Evolutionary conservation across 2,113 vertebrate genomes (phyloP).

Genomic region (Corydoras maculifer): DNA sequence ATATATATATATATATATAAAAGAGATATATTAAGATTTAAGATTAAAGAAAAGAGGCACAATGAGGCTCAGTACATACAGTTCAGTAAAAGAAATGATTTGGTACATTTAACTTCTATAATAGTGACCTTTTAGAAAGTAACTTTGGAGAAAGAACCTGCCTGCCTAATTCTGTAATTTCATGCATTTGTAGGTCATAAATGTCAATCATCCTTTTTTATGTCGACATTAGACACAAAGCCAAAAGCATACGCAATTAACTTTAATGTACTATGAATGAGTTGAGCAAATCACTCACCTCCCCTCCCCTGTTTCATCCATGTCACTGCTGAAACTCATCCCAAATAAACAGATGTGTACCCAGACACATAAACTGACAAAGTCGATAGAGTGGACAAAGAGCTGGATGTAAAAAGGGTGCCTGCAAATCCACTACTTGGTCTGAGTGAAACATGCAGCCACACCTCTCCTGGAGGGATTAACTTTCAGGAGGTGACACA

Average conservation of each 20-base stretch:
- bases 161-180: too few species aligned
- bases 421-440: slow-evolving; percentile 13
- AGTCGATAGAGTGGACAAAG: slow-evolving; percentile 30
- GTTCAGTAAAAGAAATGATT: too few species aligned
- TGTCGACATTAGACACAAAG: neutral
- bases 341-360: slow-evolving; percentile 23
- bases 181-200: too few species aligned
- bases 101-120: too few species aligned
- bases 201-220: too few species aligned
- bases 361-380: neutral
- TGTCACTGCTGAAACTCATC: slow-evolving; percentile 59
- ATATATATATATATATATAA: too few species aligned
- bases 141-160: too few species aligned
- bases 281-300: slow-evolving; percentile 54
- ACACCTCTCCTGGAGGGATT: slow-evolving; percentile 68
- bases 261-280: neutral
- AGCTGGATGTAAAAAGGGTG: slow-evolving; percentile 35
- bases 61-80: too few species aligned
- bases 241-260: neutral
- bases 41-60: too few species aligned
- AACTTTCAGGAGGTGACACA: slow-evolving; percentile 55
- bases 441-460: slow-evolving; percentile 43
- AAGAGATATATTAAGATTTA: too few species aligned
- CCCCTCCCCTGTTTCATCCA: slow-evolving; percentile 63
- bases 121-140: too few species aligned